Base-by-base conservation (phyloP, 1,140 invertebrate species). In the Lycorma delicatula region DNA sequence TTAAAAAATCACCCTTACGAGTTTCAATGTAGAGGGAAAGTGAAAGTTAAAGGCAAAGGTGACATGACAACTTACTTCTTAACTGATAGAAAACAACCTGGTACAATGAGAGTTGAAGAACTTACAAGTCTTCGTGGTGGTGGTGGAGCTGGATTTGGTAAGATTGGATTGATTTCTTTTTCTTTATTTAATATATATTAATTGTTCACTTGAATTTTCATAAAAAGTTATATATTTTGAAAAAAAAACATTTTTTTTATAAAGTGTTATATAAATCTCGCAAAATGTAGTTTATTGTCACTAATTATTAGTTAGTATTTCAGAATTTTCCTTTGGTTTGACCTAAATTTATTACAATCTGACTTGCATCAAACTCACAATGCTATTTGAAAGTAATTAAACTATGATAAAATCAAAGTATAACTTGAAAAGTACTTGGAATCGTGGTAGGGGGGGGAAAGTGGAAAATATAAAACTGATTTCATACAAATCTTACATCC, bases 21-120 rank as follows among this genome's bases (percentile, higher is more conserved):
- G 62, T 87, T 86, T 66, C 83, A 88, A 44, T 91, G 88, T 66
- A 75, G 91, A 47, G 91, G 91, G 5, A 86, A 85, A 62, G 87
- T 94, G 1, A 91, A 91, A 72, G 90, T 95, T 0, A 95, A 95
- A 73, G 91, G 91, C 2, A 95, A 94, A 73, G 91, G 91, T 5
- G 88, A 93, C 62, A 93, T 95, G 90, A 90, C 88, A 1, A 94
- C 92, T 0, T 94, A 93, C 71, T 93, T 94, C 67, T 75, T 92
- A 0, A 84, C 82, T 7, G 86, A 90, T 62, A 72, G 84, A 62
- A 79, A 80, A 64, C 75, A 80, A 65, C 76, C 77, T 28, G 75
- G 75, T 12, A 79, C 79, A 13, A 71, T 81, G 22, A 66, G 79
- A 31, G 73, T 80, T 6, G 77, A 81, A 60, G 75, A 80, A 65